Conservation (phyloP, 53 echinoderm and acorn worm species). For the Actinopyga echinites region DNA sequence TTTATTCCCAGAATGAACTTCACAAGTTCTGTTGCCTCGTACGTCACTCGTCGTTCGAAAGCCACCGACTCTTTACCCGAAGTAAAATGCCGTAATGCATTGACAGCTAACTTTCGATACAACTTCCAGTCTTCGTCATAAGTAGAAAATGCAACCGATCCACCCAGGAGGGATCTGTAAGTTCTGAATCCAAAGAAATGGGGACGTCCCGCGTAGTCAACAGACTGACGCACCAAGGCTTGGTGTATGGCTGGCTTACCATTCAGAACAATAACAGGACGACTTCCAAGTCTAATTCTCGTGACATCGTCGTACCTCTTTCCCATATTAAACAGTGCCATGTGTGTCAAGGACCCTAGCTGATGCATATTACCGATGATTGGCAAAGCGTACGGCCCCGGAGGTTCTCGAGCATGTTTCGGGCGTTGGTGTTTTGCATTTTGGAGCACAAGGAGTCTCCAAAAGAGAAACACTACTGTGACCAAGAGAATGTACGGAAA, state of each 20-base stretch:
- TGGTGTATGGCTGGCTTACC: constrained; percentile 62
- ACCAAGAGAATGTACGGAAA: too few species aligned
- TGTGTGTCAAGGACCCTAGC: constrained; percentile 53
- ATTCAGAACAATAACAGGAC: constrained; percentile 74
- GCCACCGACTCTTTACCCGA: constrained; percentile 65
- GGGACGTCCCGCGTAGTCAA: constrained; percentile 61
- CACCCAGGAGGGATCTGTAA: too few species aligned
- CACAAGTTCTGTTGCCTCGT: constrained; percentile 59
- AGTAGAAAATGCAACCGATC: too few species aligned
- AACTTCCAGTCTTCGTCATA: constrained; percentile 30
- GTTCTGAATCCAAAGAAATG: too few species aligned
- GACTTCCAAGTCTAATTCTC: constrained; percentile 65
- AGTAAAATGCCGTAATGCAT: constrained; percentile 72
- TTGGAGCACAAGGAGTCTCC: too few species aligned
- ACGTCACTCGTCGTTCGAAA: too few species aligned
- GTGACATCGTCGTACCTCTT: constrained; percentile 70
- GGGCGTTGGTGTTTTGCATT: too few species aligned
- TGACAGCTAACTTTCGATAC: constrained; percentile 68
- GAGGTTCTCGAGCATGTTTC: not conserved
- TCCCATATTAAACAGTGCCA: constrained; percentile 59
- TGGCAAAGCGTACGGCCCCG: constrained; percentile 79
- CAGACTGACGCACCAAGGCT: constrained; percentile 65
- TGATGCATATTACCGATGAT: constrained; percentile 77
- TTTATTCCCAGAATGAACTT: not conserved
- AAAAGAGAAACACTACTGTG: too few species aligned